Evolutionary conservation across 2,113 vertebrate genomes (phyloP).

Genomic region (Panurus biarmicus): DNA sequence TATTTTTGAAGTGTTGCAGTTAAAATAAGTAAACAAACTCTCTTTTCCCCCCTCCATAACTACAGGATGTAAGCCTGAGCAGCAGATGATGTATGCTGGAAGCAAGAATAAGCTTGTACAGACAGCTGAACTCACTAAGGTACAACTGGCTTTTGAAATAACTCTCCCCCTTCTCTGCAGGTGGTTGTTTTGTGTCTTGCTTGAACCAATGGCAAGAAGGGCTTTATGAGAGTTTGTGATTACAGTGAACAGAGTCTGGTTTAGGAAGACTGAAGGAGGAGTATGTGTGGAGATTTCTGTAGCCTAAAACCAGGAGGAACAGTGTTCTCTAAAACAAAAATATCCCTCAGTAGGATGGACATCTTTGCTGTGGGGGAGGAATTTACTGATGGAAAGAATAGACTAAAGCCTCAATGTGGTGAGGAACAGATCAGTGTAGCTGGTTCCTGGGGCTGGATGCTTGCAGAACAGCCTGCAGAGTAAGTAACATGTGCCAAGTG

Average conservation of each 20-base stretch:
- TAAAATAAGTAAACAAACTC: background rate
- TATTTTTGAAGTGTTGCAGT: background rate
- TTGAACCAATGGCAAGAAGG: background rate
- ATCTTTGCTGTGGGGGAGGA: background rate
- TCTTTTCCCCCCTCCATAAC: background rate
- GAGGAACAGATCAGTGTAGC: background rate
- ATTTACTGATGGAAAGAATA: background rate
- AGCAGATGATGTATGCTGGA: slow-evolving; percentile 98
- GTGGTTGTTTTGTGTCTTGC: background rate
- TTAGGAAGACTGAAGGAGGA: background rate
- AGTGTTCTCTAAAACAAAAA: background rate
- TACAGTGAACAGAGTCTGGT: background rate
- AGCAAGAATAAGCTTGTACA: slow-evolving; percentile 97
- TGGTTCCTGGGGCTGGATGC: background rate
- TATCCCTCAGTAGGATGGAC: background rate
- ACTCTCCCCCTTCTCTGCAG: background rate
- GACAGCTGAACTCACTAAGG: slow-evolving; percentile 90
- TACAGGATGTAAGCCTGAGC: slow-evolving; percentile 89
- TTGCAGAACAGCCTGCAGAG: background rate
- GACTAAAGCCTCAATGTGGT: background rate
- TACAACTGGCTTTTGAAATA: slow-evolving; percentile 36
- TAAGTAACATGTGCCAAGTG: background rate
- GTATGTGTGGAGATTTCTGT: background rate
- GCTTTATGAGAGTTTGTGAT: background rate
- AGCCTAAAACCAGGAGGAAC: background rate